Evolutionary conservation across 1,140 invertebrate genomes (phyloP).

Genomic region (Sitophilus oryzae): DNA sequence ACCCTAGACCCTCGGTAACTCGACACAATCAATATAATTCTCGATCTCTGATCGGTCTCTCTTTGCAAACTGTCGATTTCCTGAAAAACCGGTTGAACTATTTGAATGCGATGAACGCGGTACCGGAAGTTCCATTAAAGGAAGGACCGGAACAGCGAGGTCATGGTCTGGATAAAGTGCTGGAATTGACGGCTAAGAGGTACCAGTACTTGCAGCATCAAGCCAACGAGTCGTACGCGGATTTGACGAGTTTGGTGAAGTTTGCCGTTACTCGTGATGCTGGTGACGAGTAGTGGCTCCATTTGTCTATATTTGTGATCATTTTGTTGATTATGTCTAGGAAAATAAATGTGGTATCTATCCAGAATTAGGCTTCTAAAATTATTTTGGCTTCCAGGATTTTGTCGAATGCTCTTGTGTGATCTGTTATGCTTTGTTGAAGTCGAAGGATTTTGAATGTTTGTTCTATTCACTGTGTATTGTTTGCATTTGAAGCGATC

Average conservation of each 20-base stretch:
- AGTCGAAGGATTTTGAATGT: too few species aligned
- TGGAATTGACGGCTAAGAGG: conserved; percentile 21
- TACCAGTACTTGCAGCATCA: conserved; percentile 28
- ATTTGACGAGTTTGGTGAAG: conserved; percentile 27
- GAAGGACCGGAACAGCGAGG: neutral
- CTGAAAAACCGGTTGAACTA: conserved; percentile 23
- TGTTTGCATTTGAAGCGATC: too few species aligned
- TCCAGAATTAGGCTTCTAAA: too few species aligned
- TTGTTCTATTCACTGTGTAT: too few species aligned
- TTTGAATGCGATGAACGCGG: conserved; percentile 18
- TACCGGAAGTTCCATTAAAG: neutral
- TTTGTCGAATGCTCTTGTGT: too few species aligned
- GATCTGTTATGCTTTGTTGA: too few species aligned
- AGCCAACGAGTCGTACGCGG: conserved; percentile 28
- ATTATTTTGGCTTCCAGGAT: too few species aligned
- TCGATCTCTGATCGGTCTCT: conserved; percentile 21
- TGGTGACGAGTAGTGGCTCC: neutral
- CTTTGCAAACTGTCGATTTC: conserved; percentile 23
- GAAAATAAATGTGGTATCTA: too few species aligned
- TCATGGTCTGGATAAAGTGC: conserved; percentile 21
- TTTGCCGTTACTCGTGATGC: conserved; percentile 14
- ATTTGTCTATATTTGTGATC: neutral
- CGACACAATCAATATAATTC: conserved; percentile 15
- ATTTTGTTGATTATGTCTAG: too few species aligned
- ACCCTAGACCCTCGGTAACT: conserved; percentile 1